A percentile compares a stretch with the other conserved stretches of the same genome.
Evolutionary conservation across 1,140 invertebrate genomes (phyloP).

Genomic region (Zaprionus ghesquierei): DNA sequence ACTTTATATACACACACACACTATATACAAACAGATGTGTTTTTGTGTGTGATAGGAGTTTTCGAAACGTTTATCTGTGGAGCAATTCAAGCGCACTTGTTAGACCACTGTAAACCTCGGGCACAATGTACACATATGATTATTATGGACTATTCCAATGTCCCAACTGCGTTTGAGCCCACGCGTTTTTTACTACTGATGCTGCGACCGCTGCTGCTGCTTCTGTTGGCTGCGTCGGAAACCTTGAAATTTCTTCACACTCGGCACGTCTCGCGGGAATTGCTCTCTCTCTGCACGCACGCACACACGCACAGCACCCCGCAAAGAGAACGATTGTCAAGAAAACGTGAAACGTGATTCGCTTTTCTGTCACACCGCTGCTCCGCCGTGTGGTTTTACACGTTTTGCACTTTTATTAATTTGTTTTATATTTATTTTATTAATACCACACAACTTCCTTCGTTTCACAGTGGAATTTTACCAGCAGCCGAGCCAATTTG

Average conservation of each 20-base stretch:
- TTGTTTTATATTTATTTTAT: constrained; percentile 65
- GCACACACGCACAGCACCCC: constrained; percentile 18
- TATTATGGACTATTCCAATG: constrained; percentile 18
- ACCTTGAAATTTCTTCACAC: constrained; percentile 60
- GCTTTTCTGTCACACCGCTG: constrained; percentile 21
- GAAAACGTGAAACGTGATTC: constrained; percentile 76
- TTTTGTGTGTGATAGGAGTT: neutral
- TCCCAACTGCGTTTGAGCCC: constrained; percentile 34
- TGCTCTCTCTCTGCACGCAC: constrained; percentile 16
- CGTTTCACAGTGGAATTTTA: constrained; percentile 74
- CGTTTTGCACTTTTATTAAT: constrained; percentile 60
- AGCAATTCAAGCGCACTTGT: constrained; percentile 56
- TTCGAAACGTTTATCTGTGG: constrained; percentile 34
- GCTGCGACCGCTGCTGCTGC: constrained; percentile 5
- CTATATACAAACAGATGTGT: constrained; percentile 2
- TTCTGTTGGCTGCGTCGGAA: constrained; percentile 24
- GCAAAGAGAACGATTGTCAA: constrained; percentile 44
- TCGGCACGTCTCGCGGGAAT: constrained; percentile 41
- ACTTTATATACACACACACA: constrained; percentile 26
- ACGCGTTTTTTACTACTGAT: constrained; percentile 29
- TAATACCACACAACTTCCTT: constrained; percentile 75
- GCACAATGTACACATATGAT: neutral
- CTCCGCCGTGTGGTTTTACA: constrained; percentile 43
- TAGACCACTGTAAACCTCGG: constrained; percentile 18
- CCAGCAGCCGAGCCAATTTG: constrained; percentile 53